Conservation (phyloP, 2,888 invertebrate species). For the Lasioglossum calceatum region DNA sequence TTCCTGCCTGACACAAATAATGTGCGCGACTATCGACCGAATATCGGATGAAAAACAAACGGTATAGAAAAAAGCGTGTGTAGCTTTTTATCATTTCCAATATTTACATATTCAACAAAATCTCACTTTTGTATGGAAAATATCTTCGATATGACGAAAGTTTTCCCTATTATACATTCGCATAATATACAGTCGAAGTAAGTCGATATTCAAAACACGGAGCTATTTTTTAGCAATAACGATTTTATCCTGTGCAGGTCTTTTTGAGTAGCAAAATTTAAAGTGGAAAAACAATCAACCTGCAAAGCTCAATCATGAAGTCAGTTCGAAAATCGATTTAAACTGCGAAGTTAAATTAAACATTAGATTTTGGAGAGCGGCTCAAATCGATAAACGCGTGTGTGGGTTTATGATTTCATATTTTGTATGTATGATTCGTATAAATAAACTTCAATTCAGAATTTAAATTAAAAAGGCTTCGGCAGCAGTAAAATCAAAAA, state of each 20-base stretch:
- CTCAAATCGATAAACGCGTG: too few relatives aligned
- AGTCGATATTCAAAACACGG: not conserved
- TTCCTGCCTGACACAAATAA: not conserved
- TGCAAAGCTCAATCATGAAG: not conserved
- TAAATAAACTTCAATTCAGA: too few relatives aligned
- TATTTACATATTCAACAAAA: conserved; percentile 2
- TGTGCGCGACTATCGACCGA: not conserved
- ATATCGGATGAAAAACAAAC: not conserved
- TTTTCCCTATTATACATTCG: not conserved
- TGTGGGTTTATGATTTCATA: too few relatives aligned
- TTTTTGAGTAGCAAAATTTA: not conserved
- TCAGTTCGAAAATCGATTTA: not conserved
- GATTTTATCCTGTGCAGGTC: not conserved
- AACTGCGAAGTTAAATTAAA: not conserved
- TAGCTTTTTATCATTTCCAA: not conserved
- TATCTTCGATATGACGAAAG: not conserved
- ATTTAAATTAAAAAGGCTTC: too few relatives aligned
- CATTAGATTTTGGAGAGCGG: not conserved
- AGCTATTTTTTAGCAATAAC: not conserved
- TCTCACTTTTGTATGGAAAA: not conserved
- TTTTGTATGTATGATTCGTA: too few relatives aligned
- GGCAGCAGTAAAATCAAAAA: too few relatives aligned
- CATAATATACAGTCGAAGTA: not conserved
- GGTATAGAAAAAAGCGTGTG: not conserved
- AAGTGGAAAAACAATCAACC: not conserved